Base-by-base conservation (phyloP, 2,888 invertebrate species). In the Dryobota labecula region DNA sequence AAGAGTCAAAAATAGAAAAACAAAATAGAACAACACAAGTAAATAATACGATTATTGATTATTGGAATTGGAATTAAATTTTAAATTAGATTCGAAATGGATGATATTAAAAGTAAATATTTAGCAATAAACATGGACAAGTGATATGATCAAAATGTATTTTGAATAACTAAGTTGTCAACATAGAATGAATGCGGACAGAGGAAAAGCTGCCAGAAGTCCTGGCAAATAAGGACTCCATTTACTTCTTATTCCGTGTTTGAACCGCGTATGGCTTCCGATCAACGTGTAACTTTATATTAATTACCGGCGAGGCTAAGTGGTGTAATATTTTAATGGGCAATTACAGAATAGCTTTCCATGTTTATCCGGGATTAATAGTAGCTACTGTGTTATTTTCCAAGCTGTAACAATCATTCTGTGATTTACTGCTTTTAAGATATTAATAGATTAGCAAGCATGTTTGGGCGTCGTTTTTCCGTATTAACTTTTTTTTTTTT, bases 281-380 rank as follows among this genome's bases (percentile, higher is more conserved):
- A 80, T 80, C 80, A 80, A 76, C 79, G 69, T 76, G 80, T 80
- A 80, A 80, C 76, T 80, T 80, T 76, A 76, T 80, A 80, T 80
- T 80, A 80, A 80, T 80, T 80, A 70, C 80, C 53, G 47, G 60
- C 63, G 58, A 76, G 38, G 76, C 66, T 70, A 72, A 80, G 76
- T 80, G 80, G 76, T 80, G 76, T 80, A 72, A 80, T 72, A 80
- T 80, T 80, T 80, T 80, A 80, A 80, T 72, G 41, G 80, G 76
- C 80, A 80, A 80, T 80, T 80, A 80, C 60, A 57, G 66, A 70
- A 80, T 80, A 76, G 65, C 58, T 80, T 72, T 41, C 51, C 53
- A 45, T 80, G 69, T 69, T 71, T 76, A 76, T 64, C 58, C 72
- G 24, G 60, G 60, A 76, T 72, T 69, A 69, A 76, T 66, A 47